Evolutionary conservation across 1,140 invertebrate species (phyloP).

Genomic region (Calephelis virginiensis): DNA sequence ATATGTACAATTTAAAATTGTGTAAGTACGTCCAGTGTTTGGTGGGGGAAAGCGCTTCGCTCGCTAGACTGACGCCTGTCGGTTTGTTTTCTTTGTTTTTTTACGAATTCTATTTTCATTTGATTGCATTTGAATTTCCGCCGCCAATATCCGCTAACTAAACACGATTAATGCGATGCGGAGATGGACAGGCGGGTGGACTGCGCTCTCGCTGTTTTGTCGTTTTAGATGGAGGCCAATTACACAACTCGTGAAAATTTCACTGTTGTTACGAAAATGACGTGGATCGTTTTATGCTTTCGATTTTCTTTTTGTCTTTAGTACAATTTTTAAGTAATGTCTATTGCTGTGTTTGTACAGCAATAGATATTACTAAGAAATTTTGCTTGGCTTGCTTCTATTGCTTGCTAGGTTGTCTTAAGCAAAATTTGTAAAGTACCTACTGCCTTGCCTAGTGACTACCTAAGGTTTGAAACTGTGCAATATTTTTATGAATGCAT

Average conservation of each 20-base stretch:
- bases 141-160: slow-evolving; percentile 80
- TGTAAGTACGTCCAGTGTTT: slow-evolving; percentile 76
- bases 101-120: slow-evolving; percentile 78
- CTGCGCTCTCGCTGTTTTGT: slow-evolving; percentile 61
- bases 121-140: slow-evolving; percentile 80
- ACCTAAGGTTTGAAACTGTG: no score
- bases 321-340: no score
- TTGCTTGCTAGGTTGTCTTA: no score
- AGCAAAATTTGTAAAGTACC: no score
- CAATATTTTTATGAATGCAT: no score
- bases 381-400: no score
- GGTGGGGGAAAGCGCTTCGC: slow-evolving; percentile 46
- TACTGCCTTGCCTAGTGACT: no score
- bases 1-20: slow-evolving; percentile 79
- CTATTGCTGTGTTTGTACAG: no score
- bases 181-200: slow-evolving; percentile 68
- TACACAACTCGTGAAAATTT: slow-evolving; percentile 19
- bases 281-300: no score
- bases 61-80: slow-evolving; percentile 76
- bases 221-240: slow-evolving; percentile 73
- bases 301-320: no score
- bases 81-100: slow-evolving; percentile 76
- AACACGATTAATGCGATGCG: slow-evolving; percentile 79
- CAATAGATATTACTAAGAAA: no score
- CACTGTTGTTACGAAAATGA: no score